A percentile compares a stretch with the other conserved stretches of the same genome.
phyloP scores from a whole-genome alignment of 2,888 invertebrate genomes.

The Acanthosepion lycidas region DNA sequence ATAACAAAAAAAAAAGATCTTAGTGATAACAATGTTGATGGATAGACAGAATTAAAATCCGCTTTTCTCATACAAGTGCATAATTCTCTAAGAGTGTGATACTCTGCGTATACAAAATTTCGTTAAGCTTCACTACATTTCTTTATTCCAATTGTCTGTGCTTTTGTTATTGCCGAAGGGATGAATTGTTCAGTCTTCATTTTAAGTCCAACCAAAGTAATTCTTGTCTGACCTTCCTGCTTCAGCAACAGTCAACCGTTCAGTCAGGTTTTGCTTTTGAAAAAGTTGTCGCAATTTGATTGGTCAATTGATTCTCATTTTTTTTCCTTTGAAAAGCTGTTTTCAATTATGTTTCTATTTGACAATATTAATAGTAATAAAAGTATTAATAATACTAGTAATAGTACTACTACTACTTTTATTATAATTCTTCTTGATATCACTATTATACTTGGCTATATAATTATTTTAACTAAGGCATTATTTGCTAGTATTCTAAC shows the following conservation, averaged over 20 bases:
- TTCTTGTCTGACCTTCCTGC: not conserved
- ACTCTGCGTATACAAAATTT: not conserved
- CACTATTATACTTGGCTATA: too few species aligned
- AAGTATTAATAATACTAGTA: too few species aligned
- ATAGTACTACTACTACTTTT: too few species aligned
- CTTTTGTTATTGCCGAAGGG: slow-evolving; percentile 3
- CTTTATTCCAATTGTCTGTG: slow-evolving; percentile 4
- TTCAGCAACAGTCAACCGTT: not conserved
- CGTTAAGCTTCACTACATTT: not conserved
- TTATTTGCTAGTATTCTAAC: too few species aligned
- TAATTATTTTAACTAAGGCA: too few species aligned
- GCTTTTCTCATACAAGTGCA: not conserved
- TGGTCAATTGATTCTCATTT: too few species aligned
- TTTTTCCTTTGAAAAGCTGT: too few species aligned
- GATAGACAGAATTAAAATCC: not conserved
- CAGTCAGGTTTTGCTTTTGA: not conserved
- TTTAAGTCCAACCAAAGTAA: not conserved
- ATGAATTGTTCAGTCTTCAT: not conserved
- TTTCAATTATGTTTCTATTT: too few species aligned
- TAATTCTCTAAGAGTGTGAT: not conserved
- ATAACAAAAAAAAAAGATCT: not conserved
- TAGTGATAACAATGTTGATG: not conserved
- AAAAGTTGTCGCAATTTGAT: not conserved
- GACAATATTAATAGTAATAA: too few species aligned
- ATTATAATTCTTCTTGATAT: too few species aligned